Percentiles rank a stretch among this genome's conserved stretches.
Evolutionary conservation across 2,888 invertebrate genomes (phyloP).

Genomic region (Lissocephala sabroskyi): DNA sequence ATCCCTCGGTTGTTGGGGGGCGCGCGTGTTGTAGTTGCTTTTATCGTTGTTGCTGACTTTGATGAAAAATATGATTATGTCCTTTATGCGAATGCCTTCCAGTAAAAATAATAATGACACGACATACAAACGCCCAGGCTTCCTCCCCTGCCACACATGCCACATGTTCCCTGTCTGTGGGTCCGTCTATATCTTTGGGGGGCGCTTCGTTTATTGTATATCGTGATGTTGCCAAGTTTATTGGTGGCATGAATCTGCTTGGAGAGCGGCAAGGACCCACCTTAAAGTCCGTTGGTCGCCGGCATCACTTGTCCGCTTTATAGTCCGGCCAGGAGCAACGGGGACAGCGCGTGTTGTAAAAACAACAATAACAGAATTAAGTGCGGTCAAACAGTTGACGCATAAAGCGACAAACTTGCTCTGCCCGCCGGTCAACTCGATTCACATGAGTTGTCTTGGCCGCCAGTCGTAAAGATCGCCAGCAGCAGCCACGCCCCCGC

Average conservation of each 20-base stretch:
- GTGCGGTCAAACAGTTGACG: conserved; percentile 50
- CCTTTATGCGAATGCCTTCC: conserved; percentile 64
- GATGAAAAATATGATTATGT: conserved; percentile 64
- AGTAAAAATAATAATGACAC: conserved; percentile 61
- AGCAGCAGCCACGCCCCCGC: too few relatives aligned
- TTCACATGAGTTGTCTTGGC: not conserved
- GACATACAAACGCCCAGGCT: not conserved
- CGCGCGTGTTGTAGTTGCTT: conserved; percentile 44
- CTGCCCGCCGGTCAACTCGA: not conserved
- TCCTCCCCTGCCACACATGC: not conserved
- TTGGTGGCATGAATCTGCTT: conserved; percentile 1
- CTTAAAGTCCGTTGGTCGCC: too few relatives aligned
- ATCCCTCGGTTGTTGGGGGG: too few relatives aligned
- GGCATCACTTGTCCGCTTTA: conserved; percentile 43
- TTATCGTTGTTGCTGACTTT: conserved; percentile 53
- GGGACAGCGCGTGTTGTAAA: too few relatives aligned
- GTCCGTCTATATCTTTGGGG: conserved; percentile 2
- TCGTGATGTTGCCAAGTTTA: not conserved
- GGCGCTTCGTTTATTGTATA: not conserved
- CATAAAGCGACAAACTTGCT: conserved; percentile 52
- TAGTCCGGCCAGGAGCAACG: conserved; percentile 32
- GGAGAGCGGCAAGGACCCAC: conserved; percentile 6
- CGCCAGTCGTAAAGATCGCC: too few relatives aligned
- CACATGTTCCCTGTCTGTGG: not conserved
- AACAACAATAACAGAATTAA: too few relatives aligned